Evolutionary conservation across 2,113 vertebrate genomes (phyloP).

Genomic region (Vombatus ursinus): DNA sequence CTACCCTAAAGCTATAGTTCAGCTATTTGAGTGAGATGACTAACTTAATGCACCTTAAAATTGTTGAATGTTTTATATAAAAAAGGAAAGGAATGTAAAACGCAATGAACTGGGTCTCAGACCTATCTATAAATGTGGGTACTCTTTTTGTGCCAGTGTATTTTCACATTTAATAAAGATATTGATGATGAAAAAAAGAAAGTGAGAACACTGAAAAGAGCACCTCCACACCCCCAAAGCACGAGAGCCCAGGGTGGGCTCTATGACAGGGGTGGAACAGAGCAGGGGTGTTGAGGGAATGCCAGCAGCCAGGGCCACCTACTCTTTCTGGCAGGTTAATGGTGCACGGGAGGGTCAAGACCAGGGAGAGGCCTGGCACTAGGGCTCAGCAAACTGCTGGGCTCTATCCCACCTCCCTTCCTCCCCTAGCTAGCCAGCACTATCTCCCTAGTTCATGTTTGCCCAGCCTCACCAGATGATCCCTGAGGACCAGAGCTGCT

Average conservation of each 20-base stretch:
- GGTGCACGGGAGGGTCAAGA: no score
- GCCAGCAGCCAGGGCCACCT: no score
- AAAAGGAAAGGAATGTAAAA: constrained; percentile 59
- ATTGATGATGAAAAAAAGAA: constrained; percentile 80
- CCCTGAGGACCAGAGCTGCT: not conserved
- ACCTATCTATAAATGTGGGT: constrained; percentile 81
- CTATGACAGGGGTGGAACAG: not conserved
- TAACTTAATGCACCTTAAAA: constrained; percentile 72
- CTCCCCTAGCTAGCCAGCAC: not conserved
- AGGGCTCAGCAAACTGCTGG: not conserved
- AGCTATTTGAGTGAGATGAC: constrained; percentile 71
- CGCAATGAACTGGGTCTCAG: constrained; percentile 74
- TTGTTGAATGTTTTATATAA: constrained; percentile 78
- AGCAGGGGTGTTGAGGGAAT: not conserved
- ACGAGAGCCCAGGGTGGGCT: not conserved
- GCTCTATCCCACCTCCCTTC: not conserved
- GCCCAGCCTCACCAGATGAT: not conserved
- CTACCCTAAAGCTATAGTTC: constrained; percentile 3
- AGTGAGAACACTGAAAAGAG: not conserved
- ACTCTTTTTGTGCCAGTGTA: constrained; percentile 84
- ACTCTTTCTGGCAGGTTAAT: no score
- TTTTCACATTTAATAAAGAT: constrained; percentile 87
- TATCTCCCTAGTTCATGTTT: not conserved
- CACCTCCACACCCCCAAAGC: not conserved
- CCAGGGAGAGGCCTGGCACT: not conserved